Conservation (phyloP, 2,797 vertebrate species). For the Lerista edwardsae region DNA sequence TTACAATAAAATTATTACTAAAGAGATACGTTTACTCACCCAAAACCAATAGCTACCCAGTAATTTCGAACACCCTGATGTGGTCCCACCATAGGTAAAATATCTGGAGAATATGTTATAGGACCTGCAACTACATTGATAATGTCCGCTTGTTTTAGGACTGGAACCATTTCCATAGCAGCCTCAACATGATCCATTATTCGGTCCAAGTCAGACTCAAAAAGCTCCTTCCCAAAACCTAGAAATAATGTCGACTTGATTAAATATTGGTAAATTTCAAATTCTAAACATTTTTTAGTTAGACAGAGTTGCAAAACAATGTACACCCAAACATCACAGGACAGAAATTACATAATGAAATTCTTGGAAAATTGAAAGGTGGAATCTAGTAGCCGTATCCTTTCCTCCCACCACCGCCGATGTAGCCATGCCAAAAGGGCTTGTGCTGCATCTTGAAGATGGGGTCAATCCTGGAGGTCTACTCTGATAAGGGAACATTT, state of each 20-base stretch:
- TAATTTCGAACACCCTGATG: constrained; percentile 91
- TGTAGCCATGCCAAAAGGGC: too few species aligned
- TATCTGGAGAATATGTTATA: constrained; percentile 96
- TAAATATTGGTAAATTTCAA: constrained; percentile 13
- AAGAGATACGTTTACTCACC: constrained; percentile 77
- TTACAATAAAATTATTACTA: background rate
- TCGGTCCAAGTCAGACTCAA: constrained; percentile 96
- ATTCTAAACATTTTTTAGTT: background rate
- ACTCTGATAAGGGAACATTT: too few species aligned
- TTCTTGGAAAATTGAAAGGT: too few species aligned
- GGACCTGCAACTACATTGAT: constrained; percentile 93
- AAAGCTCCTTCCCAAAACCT: constrained; percentile 98
- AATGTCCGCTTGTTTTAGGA: constrained; percentile 92
- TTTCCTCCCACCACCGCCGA: too few species aligned
- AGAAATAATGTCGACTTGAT: constrained; percentile 46
- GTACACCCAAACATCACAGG: background rate
- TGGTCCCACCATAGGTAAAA: constrained; percentile 95
- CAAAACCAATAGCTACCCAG: constrained; percentile 95
- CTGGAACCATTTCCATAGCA: constrained; percentile 96
- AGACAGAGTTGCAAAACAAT: background rate
- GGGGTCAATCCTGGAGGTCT: too few species aligned
- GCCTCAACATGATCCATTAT: constrained; percentile 93
- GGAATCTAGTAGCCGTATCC: too few species aligned
- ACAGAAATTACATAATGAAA: background rate
- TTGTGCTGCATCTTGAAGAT: too few species aligned